A percentile compares a stretch with the other conserved stretches of the same genome.
Conservation (phyloP, 2,888 invertebrate species). For the Parasteatoda lunata region DNA sequence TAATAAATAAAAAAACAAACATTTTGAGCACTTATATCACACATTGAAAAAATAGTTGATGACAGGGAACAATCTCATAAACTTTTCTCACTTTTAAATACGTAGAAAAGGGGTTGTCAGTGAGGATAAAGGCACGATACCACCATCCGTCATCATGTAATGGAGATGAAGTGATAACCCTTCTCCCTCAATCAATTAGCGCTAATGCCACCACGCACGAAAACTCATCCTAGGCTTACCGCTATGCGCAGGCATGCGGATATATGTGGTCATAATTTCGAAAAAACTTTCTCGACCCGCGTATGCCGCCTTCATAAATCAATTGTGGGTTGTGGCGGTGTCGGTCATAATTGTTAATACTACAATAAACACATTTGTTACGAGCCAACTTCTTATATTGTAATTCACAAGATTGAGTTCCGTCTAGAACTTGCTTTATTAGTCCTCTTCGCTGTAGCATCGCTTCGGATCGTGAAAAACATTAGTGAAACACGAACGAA, state of each 20-base stretch:
- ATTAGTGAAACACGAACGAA: not conserved
- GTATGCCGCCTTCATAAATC: constrained; percentile 34
- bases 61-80: not conserved
- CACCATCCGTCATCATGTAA: constrained; percentile 61
- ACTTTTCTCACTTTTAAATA: not conserved
- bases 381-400: not conserved
- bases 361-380: constrained; percentile 1
- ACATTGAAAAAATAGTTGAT: not conserved
- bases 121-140: not conserved
- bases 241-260: constrained; percentile 38
- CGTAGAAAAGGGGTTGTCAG: not conserved
- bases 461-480: not conserved
- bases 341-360: constrained; percentile 35
- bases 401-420: not conserved
- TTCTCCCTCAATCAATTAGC: constrained; percentile 63
- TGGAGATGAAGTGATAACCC: constrained; percentile 66
- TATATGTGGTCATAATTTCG: constrained; percentile 11
- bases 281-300: constrained; percentile 10
- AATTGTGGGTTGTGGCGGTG: constrained; percentile 8
- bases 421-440: not conserved
- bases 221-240: not conserved
- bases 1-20: no score
- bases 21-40: no score
- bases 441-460: no score
- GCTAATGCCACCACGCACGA: constrained; percentile 54